Conservation (phyloP, 2,888 invertebrate genomes). For the Orthonychiurus folsomi region DNA sequence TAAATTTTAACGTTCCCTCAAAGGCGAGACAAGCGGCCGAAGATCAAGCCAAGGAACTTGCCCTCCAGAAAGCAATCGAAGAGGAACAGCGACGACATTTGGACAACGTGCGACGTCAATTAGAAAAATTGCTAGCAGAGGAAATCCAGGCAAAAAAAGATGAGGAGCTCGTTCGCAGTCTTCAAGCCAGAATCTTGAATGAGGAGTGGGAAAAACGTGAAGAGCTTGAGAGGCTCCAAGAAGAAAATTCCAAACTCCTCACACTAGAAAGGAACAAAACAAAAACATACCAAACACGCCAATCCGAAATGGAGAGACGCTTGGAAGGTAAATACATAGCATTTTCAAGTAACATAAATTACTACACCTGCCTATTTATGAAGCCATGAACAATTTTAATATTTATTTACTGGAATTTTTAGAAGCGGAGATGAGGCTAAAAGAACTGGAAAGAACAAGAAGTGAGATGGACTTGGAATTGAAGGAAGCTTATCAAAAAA, state of each 20-base stretch:
- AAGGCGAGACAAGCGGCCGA: constrained; percentile 50
- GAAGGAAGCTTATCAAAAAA: constrained; percentile 59
- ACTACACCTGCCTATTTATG: too few species aligned
- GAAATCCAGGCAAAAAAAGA: constrained; percentile 76
- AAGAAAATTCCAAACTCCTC: constrained; percentile 62
- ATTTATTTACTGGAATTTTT: too few species aligned
- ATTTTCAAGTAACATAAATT: too few species aligned
- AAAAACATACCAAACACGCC: constrained; percentile 61
- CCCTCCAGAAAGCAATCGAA: constrained; percentile 61
- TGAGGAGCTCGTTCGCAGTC: constrained; percentile 61
- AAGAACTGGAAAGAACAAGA: constrained; percentile 62
- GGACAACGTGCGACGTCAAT: constrained; percentile 58
- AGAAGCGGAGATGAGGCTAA: constrained; percentile 64
- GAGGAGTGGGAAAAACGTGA: constrained; percentile 79
- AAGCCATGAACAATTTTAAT: too few species aligned
- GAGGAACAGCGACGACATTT: constrained; percentile 63
- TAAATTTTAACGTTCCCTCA: too few species aligned
- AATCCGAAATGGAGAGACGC: constrained; percentile 61
- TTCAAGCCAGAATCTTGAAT: constrained; percentile 55
- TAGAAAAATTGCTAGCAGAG: constrained; percentile 65
- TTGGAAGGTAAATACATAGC: constrained; percentile 58
- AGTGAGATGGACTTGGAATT: constrained; percentile 61
- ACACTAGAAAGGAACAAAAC: constrained; percentile 66
- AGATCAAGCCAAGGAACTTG: constrained; percentile 55
- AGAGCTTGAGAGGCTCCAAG: constrained; percentile 68